Evolutionary conservation across 2,113 vertebrate genomes (phyloP), one percentile per base, ranked within the genome.

Genomic region (Tauraco erythrolophus): DNA sequence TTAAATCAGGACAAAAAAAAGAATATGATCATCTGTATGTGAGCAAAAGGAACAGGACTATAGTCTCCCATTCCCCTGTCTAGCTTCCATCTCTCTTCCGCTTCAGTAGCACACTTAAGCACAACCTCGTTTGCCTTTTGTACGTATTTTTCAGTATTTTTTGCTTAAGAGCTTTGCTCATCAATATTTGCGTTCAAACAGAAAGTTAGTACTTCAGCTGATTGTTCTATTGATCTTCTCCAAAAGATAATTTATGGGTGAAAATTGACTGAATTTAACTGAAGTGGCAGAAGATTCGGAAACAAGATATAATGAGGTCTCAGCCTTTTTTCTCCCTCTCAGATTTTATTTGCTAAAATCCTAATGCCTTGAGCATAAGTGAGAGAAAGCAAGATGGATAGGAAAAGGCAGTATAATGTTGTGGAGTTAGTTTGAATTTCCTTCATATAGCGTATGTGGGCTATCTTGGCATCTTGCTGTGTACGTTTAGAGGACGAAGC

Each of bases 401-500:
- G 27, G 58, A 81, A 84, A 91, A 91, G 19, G 18, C 5, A 61
- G 39, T 56, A 17, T 65, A 31, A 62, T 62, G 13, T 24, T 27
- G 41, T 58, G 62, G 76, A 86, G 84, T 62, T 89, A 66, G 25
- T 80, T 77, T 81, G 37, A 61, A 75, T 92, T 96, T 92, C 58
- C 37, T 92, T 51, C 1, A 0, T 41, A 19, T 37, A 62, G 33
- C 0, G 0, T 43, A 33, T 66, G 23, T 56, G 80, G 39, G 39
- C 48, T 19, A 37, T 81, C 64, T 75, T 68, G 80, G 53, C 61
- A 51, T 84, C 60, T 71, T 84, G 14, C 68, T 93, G 19, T 62
- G 68, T 61, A 61, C n/a, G n/a, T 92, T 80, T 84, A 83, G 33
- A 91, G 86, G 65, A 92, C 80, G 61, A 43, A 92, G 31, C 89